These are phyloP conservation scores for Ceyx melanurus DNA, from an alignment of 2,113 vertebrate species.

Conservation along the genomic window DNA sequence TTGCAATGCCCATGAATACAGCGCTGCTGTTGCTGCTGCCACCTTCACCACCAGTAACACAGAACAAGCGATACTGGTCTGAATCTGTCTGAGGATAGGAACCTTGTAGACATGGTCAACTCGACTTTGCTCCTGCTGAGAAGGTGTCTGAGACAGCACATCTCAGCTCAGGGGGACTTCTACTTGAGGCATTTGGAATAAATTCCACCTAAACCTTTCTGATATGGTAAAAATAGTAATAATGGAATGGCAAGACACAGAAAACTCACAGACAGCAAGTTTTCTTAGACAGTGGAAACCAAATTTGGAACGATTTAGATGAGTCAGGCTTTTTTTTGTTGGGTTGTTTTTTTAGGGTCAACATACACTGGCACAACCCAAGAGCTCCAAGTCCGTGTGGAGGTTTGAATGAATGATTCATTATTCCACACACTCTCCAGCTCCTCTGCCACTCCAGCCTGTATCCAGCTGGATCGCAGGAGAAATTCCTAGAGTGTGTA, in stretches of 20 bases:
- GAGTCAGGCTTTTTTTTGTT: not conserved
- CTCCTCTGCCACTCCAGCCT: conserved; percentile 26
- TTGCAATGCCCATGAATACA: not conserved
- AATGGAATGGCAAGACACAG: not conserved
- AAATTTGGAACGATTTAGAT: not conserved
- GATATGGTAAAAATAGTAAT: not conserved
- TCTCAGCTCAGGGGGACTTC: not conserved
- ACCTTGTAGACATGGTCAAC: not conserved
- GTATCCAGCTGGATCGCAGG: conserved; percentile 38
- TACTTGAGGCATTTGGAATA: not conserved
- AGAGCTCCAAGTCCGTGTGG: not conserved
- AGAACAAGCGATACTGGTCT: not conserved
- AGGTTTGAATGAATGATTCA: conserved; percentile 44
- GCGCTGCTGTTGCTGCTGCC: not conserved
- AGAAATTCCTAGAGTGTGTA: conserved; percentile 58
- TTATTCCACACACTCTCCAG: not conserved
- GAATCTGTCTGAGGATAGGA: not conserved
- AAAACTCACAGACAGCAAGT: not conserved
- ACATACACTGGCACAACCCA: not conserved
- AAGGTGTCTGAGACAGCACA: not conserved
- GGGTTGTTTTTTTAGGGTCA: not conserved
- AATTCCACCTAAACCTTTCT: not conserved
- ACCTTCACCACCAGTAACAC: not conserved
- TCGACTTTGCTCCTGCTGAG: not conserved
- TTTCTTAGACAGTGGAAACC: not conserved